Base-by-base conservation (phyloP, 2,888 invertebrate genomes). In the Leucophenga montana region DNA sequence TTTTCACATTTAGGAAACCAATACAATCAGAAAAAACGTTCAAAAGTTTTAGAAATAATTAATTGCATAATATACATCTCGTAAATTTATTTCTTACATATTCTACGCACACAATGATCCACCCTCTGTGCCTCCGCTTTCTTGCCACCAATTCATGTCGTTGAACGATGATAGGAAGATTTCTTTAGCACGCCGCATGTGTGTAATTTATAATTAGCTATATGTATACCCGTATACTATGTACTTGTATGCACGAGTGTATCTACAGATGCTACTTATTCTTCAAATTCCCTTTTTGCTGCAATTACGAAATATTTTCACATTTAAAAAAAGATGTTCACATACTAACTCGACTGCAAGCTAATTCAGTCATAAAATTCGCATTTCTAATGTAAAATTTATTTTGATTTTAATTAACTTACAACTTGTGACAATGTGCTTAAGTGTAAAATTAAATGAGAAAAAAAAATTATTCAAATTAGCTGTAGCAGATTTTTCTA, bases 171-270 rank as follows among this genome's bases (percentile, higher is more conserved):
- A 61, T 44, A 11, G 61, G 20, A 27, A 39, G 11, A 39, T 61
- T 61, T 16, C 61, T 44, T 61, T 61, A 39, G 14, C 11, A 22
- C 27, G 18, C 59, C 39, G 61, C 39, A 13, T 39, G 39, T 61
- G 39, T 20, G 18, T 39, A 61, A 61, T 61, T 61, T 61, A 61
- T 61, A 61, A 61, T 61, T 61, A 61, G 39, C 33, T 39, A 61
- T 18, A 18, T 61, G 16, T 11, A 54, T 20, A 18, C n/a, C n/a
- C n/a, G n/a, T n/a, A n/a, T n/a, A n/a, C n/a, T 54, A 20, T 54
- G 18, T 54, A 22, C 20, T 54, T 39, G 39, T 39, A 39, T 39
- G 8, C 8, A 39, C 9, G 8, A 39, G 8, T 39, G 8, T 39
- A 39, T 39, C 8, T 39, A 11, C 9, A 39, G 8, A 39, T 39